Evolutionary conservation across 2,797 vertebrate species (phyloP).

Genomic region (Chrosomus eos): DNA sequence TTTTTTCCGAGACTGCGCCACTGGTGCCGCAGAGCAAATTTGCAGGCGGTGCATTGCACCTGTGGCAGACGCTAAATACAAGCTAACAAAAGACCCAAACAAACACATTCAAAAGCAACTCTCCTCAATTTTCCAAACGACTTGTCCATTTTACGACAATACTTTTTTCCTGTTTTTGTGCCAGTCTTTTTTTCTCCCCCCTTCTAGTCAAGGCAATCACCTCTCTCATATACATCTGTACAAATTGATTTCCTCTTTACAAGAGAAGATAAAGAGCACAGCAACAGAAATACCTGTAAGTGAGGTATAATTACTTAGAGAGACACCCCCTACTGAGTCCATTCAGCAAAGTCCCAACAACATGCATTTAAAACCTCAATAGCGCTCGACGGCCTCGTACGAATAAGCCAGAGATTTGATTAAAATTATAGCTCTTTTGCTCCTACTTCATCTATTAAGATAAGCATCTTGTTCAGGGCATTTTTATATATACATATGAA

Average conservation of each 20-base stretch:
- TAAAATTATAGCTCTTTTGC: conserved; percentile 97
- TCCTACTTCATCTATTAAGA: conserved; percentile 94
- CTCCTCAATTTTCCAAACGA: conserved; percentile 70
- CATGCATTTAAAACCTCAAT: conserved; percentile 93
- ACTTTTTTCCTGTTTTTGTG: conserved; percentile 49
- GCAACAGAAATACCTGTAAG: conserved; percentile 94
- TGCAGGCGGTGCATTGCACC: conserved; percentile 60
- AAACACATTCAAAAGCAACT: conserved; percentile 70
- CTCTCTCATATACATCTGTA: conserved; percentile 80
- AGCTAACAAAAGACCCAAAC: conserved; percentile 67
- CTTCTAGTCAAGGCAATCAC: conserved; percentile 68
- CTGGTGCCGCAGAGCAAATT: conserved; percentile 17
- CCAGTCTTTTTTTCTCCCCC: conserved; percentile 58
- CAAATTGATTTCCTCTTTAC: conserved; percentile 84
- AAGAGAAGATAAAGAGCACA: conserved; percentile 82
- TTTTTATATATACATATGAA: conserved; percentile 77
- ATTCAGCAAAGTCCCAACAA: conserved; percentile 86
- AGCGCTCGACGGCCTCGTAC: conserved; percentile 81
- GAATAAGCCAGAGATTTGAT: conserved; percentile 91
- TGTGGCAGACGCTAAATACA: conserved; percentile 49
- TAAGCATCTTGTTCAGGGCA: conserved; percentile 84
- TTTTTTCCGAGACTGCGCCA: conserved; percentile 20
- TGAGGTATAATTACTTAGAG: conserved; percentile 89
- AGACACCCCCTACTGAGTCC: conserved; percentile 85
- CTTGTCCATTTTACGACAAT: conserved; percentile 70